Evolutionary conservation across 2,797 vertebrate genomes (phyloP), one percentile per base, ranked within the genome.

Genomic region (Xenentodon cancila): DNA sequence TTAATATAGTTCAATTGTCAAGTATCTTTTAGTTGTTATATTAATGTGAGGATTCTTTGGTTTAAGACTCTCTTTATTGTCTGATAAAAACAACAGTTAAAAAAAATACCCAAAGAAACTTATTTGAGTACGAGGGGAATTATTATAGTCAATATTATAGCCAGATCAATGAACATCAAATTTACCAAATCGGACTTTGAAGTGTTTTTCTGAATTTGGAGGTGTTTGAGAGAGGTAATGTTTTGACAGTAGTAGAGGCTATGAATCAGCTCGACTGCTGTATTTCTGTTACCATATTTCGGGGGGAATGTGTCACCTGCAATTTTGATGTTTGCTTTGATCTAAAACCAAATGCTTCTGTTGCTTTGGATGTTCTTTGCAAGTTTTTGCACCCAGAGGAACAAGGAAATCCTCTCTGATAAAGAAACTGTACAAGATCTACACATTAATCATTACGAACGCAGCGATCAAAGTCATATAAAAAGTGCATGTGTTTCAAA

Each of bases 341-440:
- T 88, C 64, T 88, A 1, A 71, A 70, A 68, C 61, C 69, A 73
- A 75, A 51, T 0, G 45, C 71, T 62, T 67, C 40, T 75, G 73
- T 57, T 68, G 59, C 66, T 71, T 75, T 81, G 87, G 87, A 84
- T 79, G 78, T 64, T 54, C 57, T 65, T 59, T 56, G 59, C 57
- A 69, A 55, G 61, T 57, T 76, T 80, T 16, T 84, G 74, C 73
- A 71, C 22, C 58, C 64, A 59, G 60, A 80, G 80, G 81, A 84
- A 85, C 71, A 84, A 90, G 88, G 89, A 90, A 88, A 92, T 84
- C 85, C 85, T 88, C 79, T 88, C 53, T 79, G 83, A 87, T 73
- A 73, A 87, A 80, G 59, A 81, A 75, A 71, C 53, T 42, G 42
- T 47, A 25, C 25, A 65, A 59, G 27, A 75, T 72, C 43, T 51